Conservation (phyloP, 2,888 invertebrate genomes). For the Meghimatium bilineatum region DNA sequence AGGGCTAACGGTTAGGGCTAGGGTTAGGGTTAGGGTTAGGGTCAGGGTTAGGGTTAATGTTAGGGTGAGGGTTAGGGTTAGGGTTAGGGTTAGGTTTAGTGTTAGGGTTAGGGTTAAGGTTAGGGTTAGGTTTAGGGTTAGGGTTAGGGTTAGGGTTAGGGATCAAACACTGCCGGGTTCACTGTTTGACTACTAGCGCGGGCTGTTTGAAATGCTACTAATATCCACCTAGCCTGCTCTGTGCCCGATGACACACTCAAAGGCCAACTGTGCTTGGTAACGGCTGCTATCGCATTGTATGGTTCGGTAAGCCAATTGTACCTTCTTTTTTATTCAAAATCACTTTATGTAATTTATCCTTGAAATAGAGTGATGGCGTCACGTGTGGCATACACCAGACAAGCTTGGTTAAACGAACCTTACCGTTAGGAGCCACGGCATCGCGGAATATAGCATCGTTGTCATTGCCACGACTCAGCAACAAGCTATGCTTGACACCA, state of each 20-base stretch:
- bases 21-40: no score
- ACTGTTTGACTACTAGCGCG: neutral
- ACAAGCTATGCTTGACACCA: neutral
- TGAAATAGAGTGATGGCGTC: neutral
- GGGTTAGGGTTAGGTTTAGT: no score
- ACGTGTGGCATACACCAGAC: slow-evolving; percentile 3
- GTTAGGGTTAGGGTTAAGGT: no score
- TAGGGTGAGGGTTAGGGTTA: no score
- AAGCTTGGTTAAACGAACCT: neutral
- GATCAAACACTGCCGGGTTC: neutral
- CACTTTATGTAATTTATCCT: no score
- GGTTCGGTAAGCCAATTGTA: no score
- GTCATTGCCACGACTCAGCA: neutral
- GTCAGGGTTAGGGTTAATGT: no score
- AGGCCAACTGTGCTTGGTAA: neutral
- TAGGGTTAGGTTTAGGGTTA: no score
- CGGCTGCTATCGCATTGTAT: no score
- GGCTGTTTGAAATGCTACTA: neutral
- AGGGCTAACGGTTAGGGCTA: no score
- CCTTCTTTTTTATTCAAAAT: no score
- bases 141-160: no score
- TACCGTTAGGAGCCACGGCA: neutral
- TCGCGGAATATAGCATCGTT: neutral
- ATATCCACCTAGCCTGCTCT: neutral
- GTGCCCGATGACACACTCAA: neutral